Percentiles rank a stretch among this genome's conserved stretches.
Conservation (phyloP, 2,888 invertebrate genomes). For the Rotaria socialis region DNA sequence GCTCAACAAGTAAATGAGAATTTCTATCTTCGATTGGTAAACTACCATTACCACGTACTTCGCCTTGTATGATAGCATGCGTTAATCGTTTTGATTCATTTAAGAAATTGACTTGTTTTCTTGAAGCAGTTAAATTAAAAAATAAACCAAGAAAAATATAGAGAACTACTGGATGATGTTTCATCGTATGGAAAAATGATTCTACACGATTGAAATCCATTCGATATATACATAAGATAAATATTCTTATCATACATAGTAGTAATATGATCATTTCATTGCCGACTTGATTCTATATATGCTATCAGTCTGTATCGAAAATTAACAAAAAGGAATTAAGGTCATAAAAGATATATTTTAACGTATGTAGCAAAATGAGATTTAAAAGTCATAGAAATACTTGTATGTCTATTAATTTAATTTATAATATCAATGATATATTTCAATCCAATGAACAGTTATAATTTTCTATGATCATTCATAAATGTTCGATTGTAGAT, state of each 20-base stretch:
- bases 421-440: too few species aligned
- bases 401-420: too few species aligned
- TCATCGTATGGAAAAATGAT: not conserved
- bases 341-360: too few species aligned
- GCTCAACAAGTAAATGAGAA: not conserved
- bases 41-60: not conserved
- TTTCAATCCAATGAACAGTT: too few species aligned
- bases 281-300: not conserved
- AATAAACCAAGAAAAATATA: not conserved
- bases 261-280: constrained; percentile 4
- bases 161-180: not conserved
- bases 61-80: not conserved
- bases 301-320: not conserved
- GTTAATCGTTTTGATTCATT: not conserved
- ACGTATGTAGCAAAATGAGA: too few species aligned
- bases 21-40: not conserved
- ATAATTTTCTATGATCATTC: too few species aligned
- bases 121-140: not conserved
- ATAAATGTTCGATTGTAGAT: too few species aligned
- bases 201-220: not conserved
- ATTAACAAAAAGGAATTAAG: not conserved
- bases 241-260: not conserved
- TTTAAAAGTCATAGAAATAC: too few species aligned
- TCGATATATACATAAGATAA: not conserved
- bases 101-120: not conserved